Evolutionary conservation across 2,888 invertebrate genomes (phyloP), one percentile per base, ranked within the genome.

Genomic region (Eilema sororculum): DNA sequence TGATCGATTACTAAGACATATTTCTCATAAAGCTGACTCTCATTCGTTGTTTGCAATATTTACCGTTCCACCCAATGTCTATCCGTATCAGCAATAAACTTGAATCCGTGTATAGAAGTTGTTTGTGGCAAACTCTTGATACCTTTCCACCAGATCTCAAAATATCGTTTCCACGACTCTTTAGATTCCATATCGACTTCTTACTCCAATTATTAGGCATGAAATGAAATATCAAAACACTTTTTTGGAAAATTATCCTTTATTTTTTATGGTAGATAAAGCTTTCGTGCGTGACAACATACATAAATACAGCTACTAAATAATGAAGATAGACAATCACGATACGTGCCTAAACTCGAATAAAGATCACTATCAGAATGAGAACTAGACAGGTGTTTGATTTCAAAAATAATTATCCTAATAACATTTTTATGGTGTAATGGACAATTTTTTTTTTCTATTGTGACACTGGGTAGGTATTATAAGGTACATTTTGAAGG

Each of bases 11-110:
- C n/a, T n/a, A 37, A 37, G 33, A 37, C 33, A 33, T 1, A 37
- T 37, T 37, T 37, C 12, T 37, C 33, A 37, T 12, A 12, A 37
- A 37, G 33, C 33, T 28, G 28, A 2, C 1, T 33, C 30, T 37
- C 12, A 10, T 13, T 64, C 5, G 5, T 52, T 24, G 9, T 24
- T 46, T 41, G 12, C 56, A 67, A 66, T 74, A 58, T 57, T 24
- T 68, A 96, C 97, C 96, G 95, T 90, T 97, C 97, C 0, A 95
- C 91, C 96, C 96, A 97, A 87, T 96, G 97, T 69, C 96, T 90
- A 60, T 94, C 95, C n/a, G 91, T 88, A 84, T 97, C 96, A 3
- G 96, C 96, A 67, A 97, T 95, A 83, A 96, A 97, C 81, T 95
- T 93, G 78, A 96, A 96, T 3, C 97, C 97, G 85, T 97, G 97